Evolutionary conservation across 2,797 vertebrate genomes (phyloP).

Genomic region (Falco columbarius): DNA sequence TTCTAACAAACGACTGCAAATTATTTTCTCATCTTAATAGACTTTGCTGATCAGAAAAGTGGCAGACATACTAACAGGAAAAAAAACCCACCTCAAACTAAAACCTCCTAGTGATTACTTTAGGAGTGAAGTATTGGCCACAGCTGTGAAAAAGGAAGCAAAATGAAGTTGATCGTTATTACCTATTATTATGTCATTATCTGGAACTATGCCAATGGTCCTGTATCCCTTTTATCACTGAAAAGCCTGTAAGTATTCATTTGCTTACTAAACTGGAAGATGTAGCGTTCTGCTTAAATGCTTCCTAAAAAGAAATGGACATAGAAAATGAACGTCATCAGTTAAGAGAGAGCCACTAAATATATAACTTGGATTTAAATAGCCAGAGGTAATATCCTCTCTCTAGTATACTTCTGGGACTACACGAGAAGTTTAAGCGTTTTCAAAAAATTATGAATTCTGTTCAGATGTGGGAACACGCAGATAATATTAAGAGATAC

Average conservation of each 20-base stretch:
- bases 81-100: not conserved
- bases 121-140: not conserved
- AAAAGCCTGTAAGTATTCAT: not conserved
- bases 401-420: not conserved
- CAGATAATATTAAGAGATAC: not conserved
- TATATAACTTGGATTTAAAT: not conserved
- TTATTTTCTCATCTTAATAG: not conserved
- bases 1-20: not conserved
- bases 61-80: not conserved
- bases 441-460: accelerated
- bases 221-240: not conserved
- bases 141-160: not conserved
- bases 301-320: not conserved
- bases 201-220: not conserved
- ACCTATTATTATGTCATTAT: not conserved
- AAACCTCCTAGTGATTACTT: not conserved
- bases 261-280: not conserved
- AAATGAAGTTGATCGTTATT: not conserved
- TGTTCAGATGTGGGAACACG: not conserved
- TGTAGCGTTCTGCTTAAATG: not conserved
- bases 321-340: not conserved
- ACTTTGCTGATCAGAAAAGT: not conserved
- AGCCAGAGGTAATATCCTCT: not conserved
- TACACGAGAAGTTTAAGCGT: not conserved
- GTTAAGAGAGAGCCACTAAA: not conserved